phyloP scores from a whole-genome alignment of 2,797 vertebrate species.

The Pseudomugil gertrudae region DNA sequence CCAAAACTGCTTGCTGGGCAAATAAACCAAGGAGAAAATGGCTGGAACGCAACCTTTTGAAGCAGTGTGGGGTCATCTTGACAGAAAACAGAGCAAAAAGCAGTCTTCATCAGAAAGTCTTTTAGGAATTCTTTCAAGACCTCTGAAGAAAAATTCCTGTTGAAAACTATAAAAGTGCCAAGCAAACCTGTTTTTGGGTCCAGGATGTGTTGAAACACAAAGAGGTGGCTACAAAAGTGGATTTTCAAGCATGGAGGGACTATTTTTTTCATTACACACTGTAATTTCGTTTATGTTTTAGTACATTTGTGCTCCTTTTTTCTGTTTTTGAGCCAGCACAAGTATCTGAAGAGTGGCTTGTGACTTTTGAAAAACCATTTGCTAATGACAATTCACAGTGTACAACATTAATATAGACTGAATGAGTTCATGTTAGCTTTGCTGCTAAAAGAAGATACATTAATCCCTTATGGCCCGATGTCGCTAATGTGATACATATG shows the following conservation, averaged over 20 bases:
- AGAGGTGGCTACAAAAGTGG: neutral
- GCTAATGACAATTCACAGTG: no score
- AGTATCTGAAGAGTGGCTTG: no score
- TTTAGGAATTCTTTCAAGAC: neutral
- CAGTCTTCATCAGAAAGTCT: neutral
- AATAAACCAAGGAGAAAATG: no score
- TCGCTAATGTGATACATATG: no score
- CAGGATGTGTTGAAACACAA: neutral
- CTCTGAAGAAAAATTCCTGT: neutral
- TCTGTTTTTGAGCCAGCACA: no score
- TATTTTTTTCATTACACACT: neutral
- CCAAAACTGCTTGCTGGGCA: neutral
- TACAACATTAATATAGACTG: no score
- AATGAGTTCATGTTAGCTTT: no score
- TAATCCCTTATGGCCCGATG: no score
- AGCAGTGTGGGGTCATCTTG: neutral
- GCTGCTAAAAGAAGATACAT: no score
- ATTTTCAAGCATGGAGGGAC: neutral
- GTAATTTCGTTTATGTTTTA: no score
- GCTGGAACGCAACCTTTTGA: neutral
- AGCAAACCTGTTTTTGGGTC: neutral
- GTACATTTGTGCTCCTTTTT: no score
- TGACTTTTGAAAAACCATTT: no score
- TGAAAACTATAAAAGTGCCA: neutral
- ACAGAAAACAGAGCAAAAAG: neutral